A percentile compares a stretch with the other conserved stretches of the same genome.
phyloP scores from a whole-genome alignment of 2,888 invertebrate species.

The Masnerella sp. region DNA sequence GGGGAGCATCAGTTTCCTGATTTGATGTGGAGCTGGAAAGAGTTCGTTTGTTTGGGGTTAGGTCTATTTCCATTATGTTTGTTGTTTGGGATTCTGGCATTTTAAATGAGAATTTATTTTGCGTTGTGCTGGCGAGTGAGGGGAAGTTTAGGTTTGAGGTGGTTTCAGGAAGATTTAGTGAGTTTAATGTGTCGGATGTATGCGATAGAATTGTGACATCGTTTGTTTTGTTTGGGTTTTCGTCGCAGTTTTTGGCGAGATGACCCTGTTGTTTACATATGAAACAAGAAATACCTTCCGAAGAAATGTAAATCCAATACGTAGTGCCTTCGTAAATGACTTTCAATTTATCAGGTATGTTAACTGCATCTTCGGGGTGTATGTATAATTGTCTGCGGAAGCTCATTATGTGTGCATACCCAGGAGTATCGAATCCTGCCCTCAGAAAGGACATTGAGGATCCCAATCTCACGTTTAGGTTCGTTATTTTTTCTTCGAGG shows the following conservation, averaged over 20 bases:
- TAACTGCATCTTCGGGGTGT: neutral
- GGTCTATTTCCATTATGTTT: neutral
- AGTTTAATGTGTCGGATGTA: neutral
- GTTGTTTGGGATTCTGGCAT: neutral
- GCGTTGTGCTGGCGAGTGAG: too few species aligned
- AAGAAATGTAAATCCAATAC: neutral
- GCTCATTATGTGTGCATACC: neutral
- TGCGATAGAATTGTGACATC: too few species aligned
- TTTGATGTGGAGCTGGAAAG: neutral
- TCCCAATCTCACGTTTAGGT: neutral
- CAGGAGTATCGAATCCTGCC: neutral
- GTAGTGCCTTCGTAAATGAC: neutral
- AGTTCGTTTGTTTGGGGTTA: neutral
- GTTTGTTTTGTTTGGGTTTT: neutral
- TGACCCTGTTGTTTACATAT: constrained; percentile 2
- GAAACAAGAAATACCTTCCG: neutral
- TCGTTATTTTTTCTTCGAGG: neutral
- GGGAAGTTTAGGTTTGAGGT: too few species aligned
- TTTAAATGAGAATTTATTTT: too few species aligned
- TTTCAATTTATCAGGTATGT: neutral
- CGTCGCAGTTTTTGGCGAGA: constrained; percentile 1
- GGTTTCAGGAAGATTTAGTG: too few species aligned
- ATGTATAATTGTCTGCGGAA: neutral
- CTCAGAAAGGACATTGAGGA: neutral
- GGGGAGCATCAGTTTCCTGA: neutral